Evolutionary conservation across 2,113 vertebrate genomes (phyloP).

Genomic region (Misgurnus mizolepis): DNA sequence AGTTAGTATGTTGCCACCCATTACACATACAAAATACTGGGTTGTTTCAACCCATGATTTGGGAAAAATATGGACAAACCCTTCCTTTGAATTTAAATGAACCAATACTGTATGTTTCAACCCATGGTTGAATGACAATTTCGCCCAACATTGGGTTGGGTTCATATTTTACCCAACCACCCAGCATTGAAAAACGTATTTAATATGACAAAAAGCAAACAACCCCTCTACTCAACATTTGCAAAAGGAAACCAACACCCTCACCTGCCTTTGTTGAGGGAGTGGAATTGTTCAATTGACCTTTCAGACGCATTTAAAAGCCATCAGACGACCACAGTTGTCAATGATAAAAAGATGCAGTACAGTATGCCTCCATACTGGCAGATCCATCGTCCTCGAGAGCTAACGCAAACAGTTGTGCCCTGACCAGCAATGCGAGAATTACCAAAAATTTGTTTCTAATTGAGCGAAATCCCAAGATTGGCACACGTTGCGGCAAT

Average conservation of each 20-base stretch:
- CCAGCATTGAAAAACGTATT: background rate
- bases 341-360: constrained; percentile 13
- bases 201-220: background rate
- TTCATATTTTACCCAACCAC: no score
- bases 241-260: background rate
- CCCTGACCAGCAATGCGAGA: constrained; percentile 45
- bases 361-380: background rate
- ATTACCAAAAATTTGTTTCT: constrained; percentile 46
- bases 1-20: no score
- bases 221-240: background rate
- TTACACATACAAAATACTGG: no score
- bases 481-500: constrained; percentile 45
- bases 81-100: no score
- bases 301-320: constrained; percentile 24
- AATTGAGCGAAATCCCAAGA: constrained; percentile 53
- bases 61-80: no score
- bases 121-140: no score
- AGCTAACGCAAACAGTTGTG: constrained; percentile 49
- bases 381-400: constrained; percentile 16
- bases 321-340: background rate
- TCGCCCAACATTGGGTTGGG: no score
- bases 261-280: constrained; percentile 1
- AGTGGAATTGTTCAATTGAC: constrained; percentile 31
- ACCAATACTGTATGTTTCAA: no score
- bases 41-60: no score